Evolutionary conservation across 1,140 invertebrate genomes (phyloP), one percentile per base, ranked within the genome.

Genomic region (Zelostemma sp.): DNA sequence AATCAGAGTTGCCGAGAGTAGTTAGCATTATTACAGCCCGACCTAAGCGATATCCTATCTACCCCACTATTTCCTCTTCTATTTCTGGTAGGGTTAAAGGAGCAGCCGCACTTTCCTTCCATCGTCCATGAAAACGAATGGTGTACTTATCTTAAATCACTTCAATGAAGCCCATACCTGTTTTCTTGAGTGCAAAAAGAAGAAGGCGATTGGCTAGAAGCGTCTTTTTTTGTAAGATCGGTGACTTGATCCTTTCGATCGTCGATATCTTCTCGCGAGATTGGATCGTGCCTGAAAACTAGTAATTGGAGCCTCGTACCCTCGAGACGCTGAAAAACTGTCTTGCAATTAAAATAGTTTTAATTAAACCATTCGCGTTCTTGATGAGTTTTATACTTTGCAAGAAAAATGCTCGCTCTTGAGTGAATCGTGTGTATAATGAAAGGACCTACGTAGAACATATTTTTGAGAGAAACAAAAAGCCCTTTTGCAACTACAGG

Each of bases 111-210:
- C 33, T 56, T 58, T 67, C 51, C 69, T 50, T 64, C 57, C 58
- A 49, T 72, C 66, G 64, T 56, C 57, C 70, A 66, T 66, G 73
- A 75, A 72, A 75, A 72, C 64, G 64, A 73, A 77, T 72, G 56
- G 64, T 46, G 68, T 59, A 73, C 75, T 77, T 77, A 77, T 73
- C 75, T 73, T 59, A 68, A 77, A 77, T 77, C 73, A 73, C 68
- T 72, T 73, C 47, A 75, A 74, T 71, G 61, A 74, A 72, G 58
- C 66, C 45, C 62, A 40, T 33, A 53, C 55, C 53, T 74, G 66
- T 71, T 72, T 73, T 69, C 66, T 66, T 49, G 33, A 33, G 55
- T 33, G 48, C 51, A 69, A 63, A n/a, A n/a, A n/a, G n/a, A n/a
- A n/a, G n/a, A n/a, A 64, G 58, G 56, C 46, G 25, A n/a, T n/a